Evolutionary conservation across 2,113 vertebrate genomes (phyloP).

Genomic region (Myotis davidii): DNA sequence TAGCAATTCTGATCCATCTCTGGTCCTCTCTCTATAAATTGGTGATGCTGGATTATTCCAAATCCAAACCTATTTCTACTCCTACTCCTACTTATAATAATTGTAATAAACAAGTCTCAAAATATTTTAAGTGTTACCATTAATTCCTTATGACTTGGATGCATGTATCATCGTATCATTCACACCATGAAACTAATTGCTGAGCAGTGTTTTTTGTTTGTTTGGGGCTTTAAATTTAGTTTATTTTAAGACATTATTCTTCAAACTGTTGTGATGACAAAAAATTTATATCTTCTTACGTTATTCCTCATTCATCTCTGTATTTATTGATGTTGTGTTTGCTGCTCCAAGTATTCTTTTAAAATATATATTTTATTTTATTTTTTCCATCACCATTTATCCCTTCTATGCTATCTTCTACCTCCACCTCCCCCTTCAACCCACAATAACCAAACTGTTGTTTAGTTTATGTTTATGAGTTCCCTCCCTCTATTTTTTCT

Average conservation of each 20-base stretch:
- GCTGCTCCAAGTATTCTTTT: background rate
- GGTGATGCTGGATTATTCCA: background rate
- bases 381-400: too few relatives aligned
- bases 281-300: background rate
- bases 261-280: background rate
- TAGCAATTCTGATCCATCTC: background rate
- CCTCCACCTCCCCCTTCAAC: too few relatives aligned
- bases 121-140: background rate
- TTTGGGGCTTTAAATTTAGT: background rate
- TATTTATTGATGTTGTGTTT: background rate
- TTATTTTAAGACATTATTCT: background rate
- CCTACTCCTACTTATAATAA: too few relatives aligned
- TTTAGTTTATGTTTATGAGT: too few relatives aligned
- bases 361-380: too few relatives aligned
- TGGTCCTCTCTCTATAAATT: background rate
- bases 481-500: too few relatives aligned
- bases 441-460: too few relatives aligned
- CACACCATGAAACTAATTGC: background rate
- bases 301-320: background rate
- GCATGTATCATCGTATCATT: accelerated
- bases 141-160: background rate
- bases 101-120: background rate
- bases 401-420: too few relatives aligned
- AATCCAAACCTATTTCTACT: background rate
- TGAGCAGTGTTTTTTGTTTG: background rate